phyloP scores from a whole-genome alignment of 2,888 invertebrate genomes.

The Phalera bucephala region DNA sequence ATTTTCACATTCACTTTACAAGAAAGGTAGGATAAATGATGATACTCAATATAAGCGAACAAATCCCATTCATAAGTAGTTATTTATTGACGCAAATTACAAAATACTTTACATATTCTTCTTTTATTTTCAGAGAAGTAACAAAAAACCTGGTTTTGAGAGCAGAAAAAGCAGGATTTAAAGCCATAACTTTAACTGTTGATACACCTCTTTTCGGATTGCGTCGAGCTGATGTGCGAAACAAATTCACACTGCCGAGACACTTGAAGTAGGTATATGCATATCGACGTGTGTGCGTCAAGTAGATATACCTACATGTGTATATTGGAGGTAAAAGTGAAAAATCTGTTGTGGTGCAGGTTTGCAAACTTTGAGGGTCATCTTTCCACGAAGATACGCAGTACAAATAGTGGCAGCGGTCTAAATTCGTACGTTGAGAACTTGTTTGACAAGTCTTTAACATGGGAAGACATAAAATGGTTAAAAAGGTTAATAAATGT shows the following conservation, averaged over 20 bases:
- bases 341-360: constrained; percentile 73
- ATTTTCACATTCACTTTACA: no score
- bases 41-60: no score
- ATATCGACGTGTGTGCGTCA: no score
- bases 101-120: no score
- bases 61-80: no score
- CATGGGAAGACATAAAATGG: constrained; percentile 95
- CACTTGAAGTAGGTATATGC: constrained; percentile 88
- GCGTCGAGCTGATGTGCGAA: constrained; percentile 90
- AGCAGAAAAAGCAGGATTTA: constrained; percentile 93
- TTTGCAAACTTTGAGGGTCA: constrained; percentile 91
- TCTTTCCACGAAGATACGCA: constrained; percentile 71
- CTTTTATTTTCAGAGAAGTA: constrained; percentile 78
- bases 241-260: constrained; percentile 91
- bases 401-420: constrained; percentile 85
- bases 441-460: constrained; percentile 90
- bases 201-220: constrained; percentile 95
- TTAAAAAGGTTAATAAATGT: constrained; percentile 88
- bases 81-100: no score
- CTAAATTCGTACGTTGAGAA: constrained; percentile 89
- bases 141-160: constrained; percentile 88
- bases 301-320: no score
- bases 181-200: constrained; percentile 93
- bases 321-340: no score
- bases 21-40: no score